Evolutionary conservation across 2,888 invertebrate species (phyloP).

Genomic region (Drosophila percnosoma): DNA sequence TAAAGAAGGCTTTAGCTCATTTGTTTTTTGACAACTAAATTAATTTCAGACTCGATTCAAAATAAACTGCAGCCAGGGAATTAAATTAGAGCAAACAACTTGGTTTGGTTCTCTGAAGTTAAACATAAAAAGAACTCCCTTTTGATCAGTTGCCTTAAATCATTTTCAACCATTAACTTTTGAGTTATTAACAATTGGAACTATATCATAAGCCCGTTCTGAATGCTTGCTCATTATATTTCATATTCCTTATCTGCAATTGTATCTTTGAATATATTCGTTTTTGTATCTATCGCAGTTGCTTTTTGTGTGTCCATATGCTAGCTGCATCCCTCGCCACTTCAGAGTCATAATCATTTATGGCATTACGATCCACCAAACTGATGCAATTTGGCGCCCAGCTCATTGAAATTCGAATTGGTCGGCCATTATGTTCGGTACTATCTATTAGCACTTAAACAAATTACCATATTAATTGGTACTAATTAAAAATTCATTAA

Average conservation of each 20-base stretch:
- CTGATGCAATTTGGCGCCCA: not conserved
- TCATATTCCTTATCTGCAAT: not conserved
- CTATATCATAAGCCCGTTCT: not conserved
- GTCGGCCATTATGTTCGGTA: slow-evolving; percentile 3
- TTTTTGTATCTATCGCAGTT: not conserved
- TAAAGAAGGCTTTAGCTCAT: not conserved
- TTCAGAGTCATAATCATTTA: not conserved
- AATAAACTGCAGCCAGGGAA: not conserved
- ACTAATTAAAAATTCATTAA: slow-evolving; percentile 82
- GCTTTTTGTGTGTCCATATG: not conserved
- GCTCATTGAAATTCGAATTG: slow-evolving; percentile 8
- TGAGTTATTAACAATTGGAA: not conserved
- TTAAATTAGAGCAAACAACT: not conserved
- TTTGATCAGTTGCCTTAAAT: too few relatives aligned
- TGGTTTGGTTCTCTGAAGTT: too few relatives aligned
- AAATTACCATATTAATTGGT: slow-evolving; percentile 82
- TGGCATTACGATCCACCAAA: slow-evolving; percentile 2
- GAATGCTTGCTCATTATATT: not conserved
- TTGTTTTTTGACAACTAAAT: not conserved
- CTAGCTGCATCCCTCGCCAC: not conserved
- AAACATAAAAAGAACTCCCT: too few relatives aligned
- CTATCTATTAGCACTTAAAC: slow-evolving; percentile 64
- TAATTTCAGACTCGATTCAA: not conserved
- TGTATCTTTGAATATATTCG: not conserved
- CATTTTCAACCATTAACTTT: too few relatives aligned